phyloP scores from a whole-genome alignment of 2,113 vertebrate species.

The Scatophagus argus region DNA sequence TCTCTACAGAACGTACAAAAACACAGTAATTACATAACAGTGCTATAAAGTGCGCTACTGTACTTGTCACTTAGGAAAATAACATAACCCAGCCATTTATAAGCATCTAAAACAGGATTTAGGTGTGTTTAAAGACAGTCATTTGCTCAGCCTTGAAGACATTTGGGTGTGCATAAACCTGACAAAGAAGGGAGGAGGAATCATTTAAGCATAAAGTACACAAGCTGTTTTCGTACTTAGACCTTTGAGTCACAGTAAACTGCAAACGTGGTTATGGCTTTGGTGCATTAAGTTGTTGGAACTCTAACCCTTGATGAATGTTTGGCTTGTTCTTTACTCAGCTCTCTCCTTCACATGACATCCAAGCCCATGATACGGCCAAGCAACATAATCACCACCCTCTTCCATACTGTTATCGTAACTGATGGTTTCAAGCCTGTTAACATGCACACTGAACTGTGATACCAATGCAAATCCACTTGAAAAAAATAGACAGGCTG shows the following conservation, averaged over 20 bases:
- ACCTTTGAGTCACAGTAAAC: constrained; percentile 35
- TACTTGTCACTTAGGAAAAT: neutral
- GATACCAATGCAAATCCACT: neutral
- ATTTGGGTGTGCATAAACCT: constrained; percentile 40
- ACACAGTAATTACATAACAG: neutral
- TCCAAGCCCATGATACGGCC: neutral
- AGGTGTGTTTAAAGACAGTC: constrained; percentile 36
- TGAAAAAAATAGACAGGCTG: neutral
- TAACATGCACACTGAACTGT: neutral
- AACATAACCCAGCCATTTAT: constrained; percentile 12
- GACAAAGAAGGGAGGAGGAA: constrained; percentile 11
- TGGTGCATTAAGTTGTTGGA: constrained; percentile 24
- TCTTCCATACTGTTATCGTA: neutral
- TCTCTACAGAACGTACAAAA: neutral
- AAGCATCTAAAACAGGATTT: constrained; percentile 26
- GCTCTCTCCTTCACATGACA: constrained; percentile 12
- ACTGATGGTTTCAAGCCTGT: neutral
- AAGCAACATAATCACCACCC: neutral
- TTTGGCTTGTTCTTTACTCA: constrained; percentile 21
- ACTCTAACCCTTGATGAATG: constrained; percentile 32
- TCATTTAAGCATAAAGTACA: constrained; percentile 6
- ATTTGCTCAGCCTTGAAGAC: constrained; percentile 20
- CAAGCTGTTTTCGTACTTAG: constrained; percentile 3
- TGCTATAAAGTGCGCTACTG: neutral
- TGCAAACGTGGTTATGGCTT: constrained; percentile 36